Evolutionary conservation across 2,113 vertebrate genomes (phyloP).

Genomic region (Bos indicus): DNA sequence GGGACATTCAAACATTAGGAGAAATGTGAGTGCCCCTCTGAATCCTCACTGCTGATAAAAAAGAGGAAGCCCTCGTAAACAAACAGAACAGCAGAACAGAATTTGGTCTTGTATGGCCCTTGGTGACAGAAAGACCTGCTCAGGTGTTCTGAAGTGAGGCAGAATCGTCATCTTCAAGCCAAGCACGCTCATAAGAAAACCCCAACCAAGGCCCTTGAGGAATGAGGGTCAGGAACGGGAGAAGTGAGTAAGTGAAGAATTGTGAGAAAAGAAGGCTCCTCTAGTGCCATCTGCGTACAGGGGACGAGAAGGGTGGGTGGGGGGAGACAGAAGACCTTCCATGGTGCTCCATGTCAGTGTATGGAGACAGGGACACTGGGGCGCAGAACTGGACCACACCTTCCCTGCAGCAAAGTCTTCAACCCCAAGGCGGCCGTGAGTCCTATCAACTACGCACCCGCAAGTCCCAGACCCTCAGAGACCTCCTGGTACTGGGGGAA

Average conservation of each 20-base stretch:
- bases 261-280: neutral
- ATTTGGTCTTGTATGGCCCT: neutral
- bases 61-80: neutral
- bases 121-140: neutral
- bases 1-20: neutral
- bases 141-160: neutral
- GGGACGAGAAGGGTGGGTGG: accelerated
- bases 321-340: neutral
- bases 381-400: neutral
- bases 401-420: neutral
- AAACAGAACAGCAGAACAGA: neutral
- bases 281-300: too few species aligned
- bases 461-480: neutral
- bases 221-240: neutral
- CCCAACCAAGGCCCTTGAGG: neutral
- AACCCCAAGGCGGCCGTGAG: neutral
- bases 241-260: neutral
- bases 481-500: neutral
- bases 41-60: neutral
- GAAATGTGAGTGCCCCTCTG: neutral
- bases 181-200: neutral
- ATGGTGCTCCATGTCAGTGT: too few species aligned
- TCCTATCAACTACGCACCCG: neutral
- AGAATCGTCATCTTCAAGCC: neutral
- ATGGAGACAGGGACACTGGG: neutral